A percentile compares a stretch with the other conserved stretches of the same genome.
Conservation (phyloP, 2,888 invertebrate genomes). For the Julus scanicus region DNA sequence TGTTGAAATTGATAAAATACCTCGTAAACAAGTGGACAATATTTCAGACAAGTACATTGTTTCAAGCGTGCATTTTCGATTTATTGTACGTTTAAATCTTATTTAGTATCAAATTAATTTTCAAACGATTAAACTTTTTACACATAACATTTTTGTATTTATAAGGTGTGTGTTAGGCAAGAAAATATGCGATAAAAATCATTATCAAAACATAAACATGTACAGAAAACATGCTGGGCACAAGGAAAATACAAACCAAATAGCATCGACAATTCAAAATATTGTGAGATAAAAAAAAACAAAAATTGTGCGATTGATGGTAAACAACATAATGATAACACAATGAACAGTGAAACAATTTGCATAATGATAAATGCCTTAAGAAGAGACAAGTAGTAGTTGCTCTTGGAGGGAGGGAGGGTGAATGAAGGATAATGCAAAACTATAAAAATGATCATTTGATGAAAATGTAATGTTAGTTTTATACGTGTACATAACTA, state of each 20-base stretch:
- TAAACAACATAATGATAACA: slow-evolving; percentile 2
- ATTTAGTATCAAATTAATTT: slow-evolving; percentile 23
- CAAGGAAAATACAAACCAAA: not conserved
- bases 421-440: slow-evolving; percentile 2
- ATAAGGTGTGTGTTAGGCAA: not conserved
- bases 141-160: slow-evolving; percentile 5
- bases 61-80: slow-evolving; percentile 5
- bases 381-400: not conserved
- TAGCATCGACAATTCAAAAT: not conserved
- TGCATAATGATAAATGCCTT: slow-evolving; percentile 12
- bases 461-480: not conserved
- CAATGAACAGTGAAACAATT: not conserved
- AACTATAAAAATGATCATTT: slow-evolving; percentile 8
- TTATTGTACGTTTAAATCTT: not conserved
- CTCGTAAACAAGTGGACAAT: not conserved
- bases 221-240: slow-evolving; percentile 31
- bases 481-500: not conserved
- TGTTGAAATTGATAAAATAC: not conserved
- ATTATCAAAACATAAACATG: not conserved
- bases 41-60: not conserved
- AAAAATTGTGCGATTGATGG: slow-evolving; percentile 15
- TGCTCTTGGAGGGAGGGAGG: not conserved
- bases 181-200: slow-evolving; percentile 4
- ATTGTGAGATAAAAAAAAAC: not conserved
- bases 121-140: slow-evolving; percentile 16